Conservation (phyloP, 2,797 vertebrate genomes). For the Paramormyrops hopkinsi region DNA sequence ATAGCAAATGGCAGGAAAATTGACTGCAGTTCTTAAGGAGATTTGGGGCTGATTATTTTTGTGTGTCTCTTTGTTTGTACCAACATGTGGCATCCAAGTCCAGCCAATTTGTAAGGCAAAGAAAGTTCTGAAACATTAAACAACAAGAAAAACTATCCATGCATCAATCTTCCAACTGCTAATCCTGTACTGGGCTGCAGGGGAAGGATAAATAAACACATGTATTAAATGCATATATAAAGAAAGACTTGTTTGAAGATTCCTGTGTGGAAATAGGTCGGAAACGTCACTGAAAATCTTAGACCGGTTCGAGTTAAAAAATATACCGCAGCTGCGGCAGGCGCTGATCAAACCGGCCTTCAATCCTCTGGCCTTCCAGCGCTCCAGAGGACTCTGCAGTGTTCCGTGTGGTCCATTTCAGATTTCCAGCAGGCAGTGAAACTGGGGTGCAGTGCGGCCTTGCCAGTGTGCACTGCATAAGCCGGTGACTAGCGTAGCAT, state of each 20-base stretch:
- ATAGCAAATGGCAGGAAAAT: constrained; percentile 75
- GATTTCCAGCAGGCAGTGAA: not conserved
- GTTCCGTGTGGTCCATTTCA: not conserved
- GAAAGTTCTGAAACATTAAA: not conserved
- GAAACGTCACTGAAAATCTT: not conserved
- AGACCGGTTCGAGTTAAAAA: not conserved
- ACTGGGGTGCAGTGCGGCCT: not conserved
- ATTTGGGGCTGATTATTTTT: constrained; percentile 23
- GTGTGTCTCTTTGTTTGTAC: not conserved
- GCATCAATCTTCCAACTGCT: constrained; percentile 4
- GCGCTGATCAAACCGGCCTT: not conserved
- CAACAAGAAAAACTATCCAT: not conserved
- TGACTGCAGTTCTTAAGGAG: constrained; percentile 62
- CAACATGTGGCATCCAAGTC: not conserved
- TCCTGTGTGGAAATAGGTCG: not conserved
- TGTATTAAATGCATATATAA: not conserved
- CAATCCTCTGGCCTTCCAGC: not conserved
- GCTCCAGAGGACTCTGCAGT: not conserved
- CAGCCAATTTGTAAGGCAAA: not conserved
- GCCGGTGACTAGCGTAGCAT: not conserved
- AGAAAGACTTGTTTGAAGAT: not conserved
- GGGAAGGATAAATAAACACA: constrained; percentile 2
- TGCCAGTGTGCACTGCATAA: too few relatives aligned
- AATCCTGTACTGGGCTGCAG: not conserved
- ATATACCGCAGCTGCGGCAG: not conserved